Evolutionary conservation across 2,113 vertebrate species (phyloP).

Genomic region (Podarcis muralis): DNA sequence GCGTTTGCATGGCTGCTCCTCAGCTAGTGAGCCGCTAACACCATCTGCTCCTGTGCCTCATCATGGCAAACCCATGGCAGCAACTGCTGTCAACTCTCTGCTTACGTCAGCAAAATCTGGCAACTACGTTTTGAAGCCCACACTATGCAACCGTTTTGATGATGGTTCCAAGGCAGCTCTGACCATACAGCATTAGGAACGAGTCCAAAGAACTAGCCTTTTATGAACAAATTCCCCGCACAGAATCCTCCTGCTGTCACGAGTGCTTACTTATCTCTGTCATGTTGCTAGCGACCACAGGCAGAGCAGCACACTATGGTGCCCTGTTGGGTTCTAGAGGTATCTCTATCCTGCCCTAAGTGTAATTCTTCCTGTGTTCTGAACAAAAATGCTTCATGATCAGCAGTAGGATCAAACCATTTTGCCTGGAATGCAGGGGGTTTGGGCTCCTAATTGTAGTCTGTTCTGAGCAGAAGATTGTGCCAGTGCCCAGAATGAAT

Average conservation of each 20-base stretch:
- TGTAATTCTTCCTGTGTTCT: neutral
- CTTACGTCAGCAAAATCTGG: conserved; percentile 26
- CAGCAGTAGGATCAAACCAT: too few species aligned
- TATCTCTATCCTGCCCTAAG: neutral
- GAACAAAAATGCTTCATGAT: neutral
- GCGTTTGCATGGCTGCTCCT: conserved; percentile 42
- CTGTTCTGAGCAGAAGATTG: neutral
- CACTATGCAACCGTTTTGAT: neutral
- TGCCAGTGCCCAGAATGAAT: neutral
- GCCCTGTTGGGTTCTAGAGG: neutral
- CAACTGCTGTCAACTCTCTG: conserved; percentile 37
- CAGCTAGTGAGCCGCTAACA: conserved; percentile 37
- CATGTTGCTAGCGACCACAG: neutral
- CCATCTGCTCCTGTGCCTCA: conserved; percentile 53
- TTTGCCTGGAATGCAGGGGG: neutral
- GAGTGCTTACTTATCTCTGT: neutral
- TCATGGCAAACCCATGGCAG: conserved; percentile 20
- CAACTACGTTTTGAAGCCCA: neutral
- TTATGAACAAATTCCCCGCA: neutral
- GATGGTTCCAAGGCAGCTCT: neutral
- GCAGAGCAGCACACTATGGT: neutral
- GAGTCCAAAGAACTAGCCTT: neutral
- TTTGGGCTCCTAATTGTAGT: neutral
- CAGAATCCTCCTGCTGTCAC: neutral
- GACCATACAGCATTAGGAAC: neutral